Conservation (phyloP, 2,888 invertebrate genomes). For the Cyaniris semiargus region DNA sequence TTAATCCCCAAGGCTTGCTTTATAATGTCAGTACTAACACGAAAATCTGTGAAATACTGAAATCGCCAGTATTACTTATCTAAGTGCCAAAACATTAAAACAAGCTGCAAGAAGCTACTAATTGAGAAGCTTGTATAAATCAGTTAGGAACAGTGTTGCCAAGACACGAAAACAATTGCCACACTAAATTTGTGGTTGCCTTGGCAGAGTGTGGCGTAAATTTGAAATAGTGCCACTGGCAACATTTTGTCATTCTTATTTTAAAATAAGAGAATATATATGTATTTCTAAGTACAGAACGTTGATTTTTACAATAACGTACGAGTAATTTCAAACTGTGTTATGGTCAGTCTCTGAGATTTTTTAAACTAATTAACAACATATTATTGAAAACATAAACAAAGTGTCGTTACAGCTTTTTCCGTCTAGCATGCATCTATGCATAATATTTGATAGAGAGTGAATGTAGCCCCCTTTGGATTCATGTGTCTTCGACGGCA, state of each 20-base stretch:
- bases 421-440: no score
- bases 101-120: not conserved
- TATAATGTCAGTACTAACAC: not conserved
- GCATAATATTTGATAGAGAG: no score
- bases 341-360: no score
- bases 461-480: no score
- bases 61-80: not conserved
- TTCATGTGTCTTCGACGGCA: no score
- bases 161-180: slow-evolving; percentile 22
- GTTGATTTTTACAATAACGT: no score
- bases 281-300: not conserved
- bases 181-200: not conserved
- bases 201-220: not conserved
- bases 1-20: not conserved
- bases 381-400: no score
- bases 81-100: slow-evolving; percentile 5
- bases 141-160: slow-evolving; percentile 1
- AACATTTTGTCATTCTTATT: slow-evolving; percentile 3
- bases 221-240: not conserved
- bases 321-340: no score
- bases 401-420: no score
- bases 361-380: no score
- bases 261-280: not conserved
- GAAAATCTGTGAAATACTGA: not conserved
- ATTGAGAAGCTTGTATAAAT: slow-evolving; percentile 2